phyloP scores from a whole-genome alignment of 2,888 invertebrate genomes.

The Amphipyra berbera region DNA sequence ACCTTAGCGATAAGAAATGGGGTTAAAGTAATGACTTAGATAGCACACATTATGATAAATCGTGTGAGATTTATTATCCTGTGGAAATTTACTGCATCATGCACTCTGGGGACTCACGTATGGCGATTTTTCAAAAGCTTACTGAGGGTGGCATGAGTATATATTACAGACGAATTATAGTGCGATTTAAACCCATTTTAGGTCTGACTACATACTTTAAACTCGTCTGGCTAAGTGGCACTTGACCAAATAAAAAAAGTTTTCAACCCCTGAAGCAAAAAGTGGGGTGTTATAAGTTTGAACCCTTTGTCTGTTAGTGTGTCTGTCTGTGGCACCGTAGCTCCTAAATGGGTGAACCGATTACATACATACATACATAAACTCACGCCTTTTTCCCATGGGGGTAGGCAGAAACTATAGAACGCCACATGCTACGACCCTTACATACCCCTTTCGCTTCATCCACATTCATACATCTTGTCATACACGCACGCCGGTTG shows the following conservation, averaged over 20 bases:
- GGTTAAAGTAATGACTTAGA: slow-evolving; percentile 35
- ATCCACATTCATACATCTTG: no score
- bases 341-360: no score
- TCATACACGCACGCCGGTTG: no score
- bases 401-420: no score
- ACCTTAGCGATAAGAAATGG: slow-evolving; percentile 11
- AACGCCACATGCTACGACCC: no score
- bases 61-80: slow-evolving; percentile 35
- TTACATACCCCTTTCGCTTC: no score
- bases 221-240: neutral
- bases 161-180: slow-evolving; percentile 50
- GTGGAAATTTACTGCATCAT: slow-evolving; percentile 52
- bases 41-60: slow-evolving; percentile 38
- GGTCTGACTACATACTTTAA: slow-evolving; percentile 13
- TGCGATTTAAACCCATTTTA: slow-evolving; percentile 36
- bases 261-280: neutral
- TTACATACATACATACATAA: no score
- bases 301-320: no score
- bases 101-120: slow-evolving; percentile 45
- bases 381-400: no score
- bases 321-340: no score
- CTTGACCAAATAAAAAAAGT: slow-evolving; percentile 6
- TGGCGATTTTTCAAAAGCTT: slow-evolving; percentile 51
- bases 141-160: slow-evolving; percentile 38
- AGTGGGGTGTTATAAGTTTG: no score